Evolutionary conservation across 1,140 invertebrate species (phyloP), one percentile per base, ranked within the genome.

Genomic region (Mactra quadrangularis): DNA sequence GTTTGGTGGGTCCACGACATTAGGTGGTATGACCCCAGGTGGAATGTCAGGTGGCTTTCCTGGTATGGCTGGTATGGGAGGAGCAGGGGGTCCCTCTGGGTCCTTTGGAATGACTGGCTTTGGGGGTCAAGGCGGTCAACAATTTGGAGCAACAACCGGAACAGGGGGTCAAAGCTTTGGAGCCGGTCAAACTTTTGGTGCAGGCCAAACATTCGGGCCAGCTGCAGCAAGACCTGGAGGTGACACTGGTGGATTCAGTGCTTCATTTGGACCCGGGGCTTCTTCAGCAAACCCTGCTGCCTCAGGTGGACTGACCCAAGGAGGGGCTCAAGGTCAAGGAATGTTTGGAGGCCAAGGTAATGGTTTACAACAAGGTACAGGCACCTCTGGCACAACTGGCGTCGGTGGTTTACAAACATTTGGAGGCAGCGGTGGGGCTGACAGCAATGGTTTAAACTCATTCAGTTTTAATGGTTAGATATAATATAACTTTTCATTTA

Each of bases 331-430:
- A 50, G 31, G 38, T 45, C 35, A 45, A n/a, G 45, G 64, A 27
- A 68, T 68, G 45, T 68, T 68, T 50, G 45, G 64, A 3, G n/a
- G n/a, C 6, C 64, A 68, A 33, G 64, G 45, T 29, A 27, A 38
- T 31, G 64, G 64, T 27, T 1, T 41, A 29, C 1, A 22, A 19
- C 11, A 17, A 31, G 33, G 25, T 52, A 38, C 19, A 35, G 60
- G 60, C 22, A 45, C 60, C 22, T 27, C 60, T 22, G 64, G 64
- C n/a, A 25, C 38, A 13, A 29, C 45, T 29, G 41, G 64, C 7
- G 25, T 41, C 15, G 64, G 64, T 15, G n/a, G 41, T 68, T 31
- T 27, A 50, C 41, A 50, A 68, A 68, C 64, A 68, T 64, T 64
- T 64, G 64, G 64, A 31, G 64, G 41, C 4, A 13, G 19, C 31